phyloP scores from a whole-genome alignment of 2,113 vertebrate species.

The Spilogale gracilis region DNA sequence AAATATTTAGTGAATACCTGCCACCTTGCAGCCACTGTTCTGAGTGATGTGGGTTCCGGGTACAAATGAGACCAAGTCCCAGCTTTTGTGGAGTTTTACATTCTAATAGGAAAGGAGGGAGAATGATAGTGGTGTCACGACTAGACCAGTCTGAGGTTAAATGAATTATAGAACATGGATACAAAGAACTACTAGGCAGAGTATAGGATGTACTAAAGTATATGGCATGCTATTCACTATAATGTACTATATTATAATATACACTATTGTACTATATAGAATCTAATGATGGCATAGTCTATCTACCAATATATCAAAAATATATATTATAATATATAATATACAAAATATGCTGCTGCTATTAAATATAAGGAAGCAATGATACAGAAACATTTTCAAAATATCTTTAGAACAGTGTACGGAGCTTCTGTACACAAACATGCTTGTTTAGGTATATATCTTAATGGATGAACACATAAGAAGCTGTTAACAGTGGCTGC shows the following conservation, averaged over 20 bases:
- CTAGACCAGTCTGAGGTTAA: not conserved
- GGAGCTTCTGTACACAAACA: not conserved
- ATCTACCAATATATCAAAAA: not conserved
- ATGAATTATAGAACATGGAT: not conserved
- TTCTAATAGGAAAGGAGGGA: not conserved
- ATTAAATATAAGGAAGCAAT: not conserved
- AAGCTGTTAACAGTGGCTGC: not conserved
- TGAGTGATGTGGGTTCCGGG: not conserved
- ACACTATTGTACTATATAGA: not conserved
- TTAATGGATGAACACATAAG: not conserved
- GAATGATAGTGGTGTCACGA: not conserved
- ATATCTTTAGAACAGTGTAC: not conserved
- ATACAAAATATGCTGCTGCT: not conserved
- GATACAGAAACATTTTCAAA: not conserved
- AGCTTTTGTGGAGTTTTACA: not conserved
- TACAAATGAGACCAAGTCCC: too few species aligned
- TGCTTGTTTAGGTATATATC: not conserved
- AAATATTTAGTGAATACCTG: not conserved
- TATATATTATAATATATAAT: not conserved
- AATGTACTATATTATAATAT: not conserved
- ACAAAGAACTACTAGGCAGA: not conserved
- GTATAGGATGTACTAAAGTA: not conserved
- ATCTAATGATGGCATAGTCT: not conserved
- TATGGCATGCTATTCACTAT: not conserved
- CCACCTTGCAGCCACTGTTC: not conserved